Base-by-base conservation (phyloP, 1,140 invertebrate species). In the Eufriesea mexicana region DNA sequence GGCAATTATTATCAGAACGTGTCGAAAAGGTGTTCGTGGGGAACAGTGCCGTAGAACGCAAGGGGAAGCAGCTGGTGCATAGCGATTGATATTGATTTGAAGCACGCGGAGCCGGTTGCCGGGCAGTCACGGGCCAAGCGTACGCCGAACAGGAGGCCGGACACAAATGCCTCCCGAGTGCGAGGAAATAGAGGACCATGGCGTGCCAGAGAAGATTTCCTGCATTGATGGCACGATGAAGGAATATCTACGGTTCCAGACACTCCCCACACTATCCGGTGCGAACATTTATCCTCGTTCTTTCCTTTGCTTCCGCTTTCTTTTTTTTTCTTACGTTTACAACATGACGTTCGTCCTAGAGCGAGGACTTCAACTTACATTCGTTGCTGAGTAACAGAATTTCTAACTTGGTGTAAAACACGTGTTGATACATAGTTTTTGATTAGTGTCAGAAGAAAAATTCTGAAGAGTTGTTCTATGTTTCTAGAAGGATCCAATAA, bases 51-150 rank as follows among this genome's bases (percentile, higher is more conserved):
- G 74, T 76, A 76, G 62, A 79, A 7, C 16, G 25, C 45, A 47
- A 66, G 67, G 82, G 76, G 82, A 73, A 73, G 35, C 59, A 79
- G 74, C 71, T 74, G 78, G 76, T 84, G 74, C 54, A 86, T 68
- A 88, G 84, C 77, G 84, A 90, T 91, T 91, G 86, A 89, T 91
- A 91, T 91, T 91, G 91, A 91, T 91, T 90, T 77, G 75, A 80
- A 87, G 67, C 82, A 86, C 64, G 79, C 79, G 86, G 66, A 55
- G 76, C 77, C 64, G 77, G 77, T 74, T 79, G 71, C 57, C 79
- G 84, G 76, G 76, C 85, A 89, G 87, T 89, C 68, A 80, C 59
- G 75, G 35, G 76, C 49, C 51, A 84, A 51, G 28, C 87, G 84
- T 86, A 81, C 74, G 16, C 74, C 67, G 66, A 73, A 74, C 67